These are phyloP conservation scores for Eurystomus gularis DNA, from an alignment of 2,113 vertebrate genomes.

Conservation along the genomic window DNA sequence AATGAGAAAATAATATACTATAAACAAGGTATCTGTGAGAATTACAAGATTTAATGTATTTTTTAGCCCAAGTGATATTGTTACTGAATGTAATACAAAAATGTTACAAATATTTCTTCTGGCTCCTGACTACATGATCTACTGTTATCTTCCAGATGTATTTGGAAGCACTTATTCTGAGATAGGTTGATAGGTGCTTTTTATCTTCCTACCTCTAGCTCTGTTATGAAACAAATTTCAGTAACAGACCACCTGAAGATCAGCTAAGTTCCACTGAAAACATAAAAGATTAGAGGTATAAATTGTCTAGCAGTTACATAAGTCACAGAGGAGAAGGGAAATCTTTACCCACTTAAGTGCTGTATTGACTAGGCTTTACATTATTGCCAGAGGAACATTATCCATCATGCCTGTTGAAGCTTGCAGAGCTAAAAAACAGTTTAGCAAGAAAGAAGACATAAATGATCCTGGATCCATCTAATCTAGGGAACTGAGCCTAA, in stretches of 20 bases:
- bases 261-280: not conserved
- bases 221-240: not conserved
- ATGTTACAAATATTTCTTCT: not conserved
- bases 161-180: not conserved
- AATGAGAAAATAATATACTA: not conserved
- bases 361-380: not conserved
- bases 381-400: not conserved
- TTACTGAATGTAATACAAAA: not conserved
- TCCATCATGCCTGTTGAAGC: not conserved
- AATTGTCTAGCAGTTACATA: not conserved
- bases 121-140: not conserved
- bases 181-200: not conserved
- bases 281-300: not conserved
- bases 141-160: not conserved
- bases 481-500: not conserved
- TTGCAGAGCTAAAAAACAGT: not conserved
- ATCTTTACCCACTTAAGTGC: not conserved
- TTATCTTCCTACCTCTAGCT: not conserved
- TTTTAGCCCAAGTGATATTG: not conserved
- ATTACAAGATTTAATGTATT: not conserved
- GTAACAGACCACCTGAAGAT: not conserved
- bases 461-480: not conserved
- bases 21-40: not conserved
- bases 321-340: not conserved
- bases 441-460: not conserved